phyloP scores from a whole-genome alignment of 1,140 invertebrate species.

The Theocolax elegans region DNA sequence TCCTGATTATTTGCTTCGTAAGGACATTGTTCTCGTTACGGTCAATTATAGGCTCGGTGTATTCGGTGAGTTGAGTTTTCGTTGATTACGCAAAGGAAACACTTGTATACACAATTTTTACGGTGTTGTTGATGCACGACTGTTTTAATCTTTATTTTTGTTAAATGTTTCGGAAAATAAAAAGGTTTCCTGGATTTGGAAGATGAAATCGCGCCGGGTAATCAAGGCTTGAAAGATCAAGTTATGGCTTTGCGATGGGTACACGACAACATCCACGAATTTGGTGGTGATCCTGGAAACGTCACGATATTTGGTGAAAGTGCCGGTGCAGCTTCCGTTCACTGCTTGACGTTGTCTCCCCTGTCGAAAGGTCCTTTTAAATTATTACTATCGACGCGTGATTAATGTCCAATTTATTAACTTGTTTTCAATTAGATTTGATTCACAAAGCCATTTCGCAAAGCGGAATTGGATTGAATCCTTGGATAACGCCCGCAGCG shows the following conservation, averaged over 20 bases:
- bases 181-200: slow-evolving; percentile 60
- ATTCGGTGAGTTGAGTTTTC: slow-evolving; percentile 60
- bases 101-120: no score
- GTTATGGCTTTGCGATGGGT: slow-evolving; percentile 69
- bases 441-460: slow-evolving; percentile 78
- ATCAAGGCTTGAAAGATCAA: slow-evolving; percentile 62
- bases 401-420: not conserved
- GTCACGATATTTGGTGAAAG: slow-evolving; percentile 72
- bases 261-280: slow-evolving; percentile 65
- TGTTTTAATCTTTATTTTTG: no score
- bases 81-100: no score
- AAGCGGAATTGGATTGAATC: slow-evolving; percentile 79
- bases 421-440: slow-evolving; percentile 65
- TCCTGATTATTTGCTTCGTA: slow-evolving; percentile 65
- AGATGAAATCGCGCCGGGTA: slow-evolving; percentile 54
- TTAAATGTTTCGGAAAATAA: no score
- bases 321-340: slow-evolving; percentile 66
- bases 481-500: slow-evolving; percentile 74
- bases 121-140: no score
- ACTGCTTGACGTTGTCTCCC: slow-evolving; percentile 44
- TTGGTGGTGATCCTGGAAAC: slow-evolving; percentile 67
- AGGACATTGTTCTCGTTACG: slow-evolving; percentile 70
- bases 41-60: slow-evolving; percentile 73
- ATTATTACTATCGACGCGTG: not conserved
- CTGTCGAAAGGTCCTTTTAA: slow-evolving; percentile 43